phyloP scores from a whole-genome alignment of 2,797 vertebrate species.

The Yasuhikotakia modesta region DNA sequence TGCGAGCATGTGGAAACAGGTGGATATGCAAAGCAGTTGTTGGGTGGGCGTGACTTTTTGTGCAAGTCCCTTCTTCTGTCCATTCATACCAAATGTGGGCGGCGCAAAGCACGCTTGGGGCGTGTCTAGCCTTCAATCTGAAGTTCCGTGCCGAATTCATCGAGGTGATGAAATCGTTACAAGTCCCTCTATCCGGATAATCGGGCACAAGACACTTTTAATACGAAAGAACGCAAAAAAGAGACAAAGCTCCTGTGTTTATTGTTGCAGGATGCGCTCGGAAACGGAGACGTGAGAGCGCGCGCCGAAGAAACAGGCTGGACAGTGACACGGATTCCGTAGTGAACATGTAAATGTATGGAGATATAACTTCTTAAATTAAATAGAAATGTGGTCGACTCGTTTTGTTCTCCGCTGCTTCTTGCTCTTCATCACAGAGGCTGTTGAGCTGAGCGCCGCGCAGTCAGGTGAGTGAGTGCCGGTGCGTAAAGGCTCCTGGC shows the following conservation, averaged over 20 bases:
- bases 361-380: conserved; percentile 58
- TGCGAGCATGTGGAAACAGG: conserved; percentile 11
- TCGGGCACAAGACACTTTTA: background rate
- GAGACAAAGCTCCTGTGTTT: background rate
- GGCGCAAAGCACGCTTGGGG: background rate
- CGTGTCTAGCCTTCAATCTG: conserved; percentile 31
- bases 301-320: conserved; percentile 36
- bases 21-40: conserved; percentile 23
- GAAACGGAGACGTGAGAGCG: conserved; percentile 36
- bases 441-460: conserved; percentile 66
- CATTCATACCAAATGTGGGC: conserved; percentile 27
- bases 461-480: conserved; percentile 75
- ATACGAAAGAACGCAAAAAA: conserved; percentile 6
- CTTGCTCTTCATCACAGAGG: conserved; percentile 48
- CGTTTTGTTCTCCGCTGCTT: conserved; percentile 58
- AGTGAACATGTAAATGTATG: conserved; percentile 74
- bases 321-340: conserved; percentile 65
- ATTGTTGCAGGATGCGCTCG: conserved; percentile 21
- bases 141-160: conserved; percentile 42
- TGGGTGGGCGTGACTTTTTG: background rate
- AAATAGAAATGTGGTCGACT: conserved; percentile 70
- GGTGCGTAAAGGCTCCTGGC: conserved; percentile 45
- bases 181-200: conserved; percentile 44
- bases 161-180: conserved; percentile 46
- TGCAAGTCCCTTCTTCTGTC: conserved; percentile 28